These are phyloP conservation scores for Mystacornis crossleyi DNA, from an alignment of 2,113 vertebrate species.

Conservation along the genomic window DNA sequence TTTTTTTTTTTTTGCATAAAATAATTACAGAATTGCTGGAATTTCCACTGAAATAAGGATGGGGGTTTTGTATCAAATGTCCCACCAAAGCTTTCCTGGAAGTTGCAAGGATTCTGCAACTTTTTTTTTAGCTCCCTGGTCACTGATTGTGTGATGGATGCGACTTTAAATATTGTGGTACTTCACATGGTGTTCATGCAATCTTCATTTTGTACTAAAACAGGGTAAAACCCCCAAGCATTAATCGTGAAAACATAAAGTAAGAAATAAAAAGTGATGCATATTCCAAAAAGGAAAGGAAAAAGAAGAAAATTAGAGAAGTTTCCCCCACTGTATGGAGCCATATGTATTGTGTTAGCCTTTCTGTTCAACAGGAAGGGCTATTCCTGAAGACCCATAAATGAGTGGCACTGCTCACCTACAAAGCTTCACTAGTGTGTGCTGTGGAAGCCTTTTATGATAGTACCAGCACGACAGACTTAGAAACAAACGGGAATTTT, in stretches of 20 bases:
- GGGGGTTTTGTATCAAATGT: background rate
- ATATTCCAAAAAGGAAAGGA: background rate
- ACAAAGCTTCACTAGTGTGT: background rate
- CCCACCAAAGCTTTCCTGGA: background rate
- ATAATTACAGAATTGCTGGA: background rate
- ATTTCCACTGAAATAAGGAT: background rate
- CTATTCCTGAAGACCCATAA: background rate
- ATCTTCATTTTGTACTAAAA: background rate
- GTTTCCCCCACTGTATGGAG: background rate
- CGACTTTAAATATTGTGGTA: background rate
- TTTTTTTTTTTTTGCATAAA: background rate
- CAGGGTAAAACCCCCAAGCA: background rate
- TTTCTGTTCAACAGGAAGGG: background rate
- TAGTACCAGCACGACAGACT: background rate
- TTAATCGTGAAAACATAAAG: background rate
- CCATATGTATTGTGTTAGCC: background rate
- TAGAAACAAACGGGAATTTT: background rate
- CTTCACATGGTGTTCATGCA: background rate
- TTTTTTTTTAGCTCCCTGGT: background rate
- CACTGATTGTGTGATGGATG: background rate
- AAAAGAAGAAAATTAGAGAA: background rate
- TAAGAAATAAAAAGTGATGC: background rate
- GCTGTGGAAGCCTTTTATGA: background rate
- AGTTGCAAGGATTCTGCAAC: background rate
- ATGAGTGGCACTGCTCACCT: background rate